These are phyloP conservation scores for Drosophila peninsularis DNA, from an alignment of 2,888 invertebrate genomes.

Conservation along the genomic window DNA sequence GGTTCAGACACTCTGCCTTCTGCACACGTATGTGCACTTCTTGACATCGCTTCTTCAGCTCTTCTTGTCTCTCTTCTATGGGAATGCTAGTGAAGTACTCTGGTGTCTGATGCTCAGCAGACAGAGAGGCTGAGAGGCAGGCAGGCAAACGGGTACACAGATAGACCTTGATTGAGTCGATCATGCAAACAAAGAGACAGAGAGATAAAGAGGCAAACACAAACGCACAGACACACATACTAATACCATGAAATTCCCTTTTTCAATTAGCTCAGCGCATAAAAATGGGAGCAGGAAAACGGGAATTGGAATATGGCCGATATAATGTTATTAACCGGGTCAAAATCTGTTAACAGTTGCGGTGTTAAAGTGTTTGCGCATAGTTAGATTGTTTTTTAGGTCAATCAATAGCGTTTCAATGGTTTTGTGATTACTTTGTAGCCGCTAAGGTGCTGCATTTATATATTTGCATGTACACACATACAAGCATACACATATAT, in stretches of 20 bases:
- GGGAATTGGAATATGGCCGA: too few relatives aligned
- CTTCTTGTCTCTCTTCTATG: neutral
- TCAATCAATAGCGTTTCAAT: conserved; percentile 80
- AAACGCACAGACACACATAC: neutral
- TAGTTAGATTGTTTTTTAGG: conserved; percentile 73
- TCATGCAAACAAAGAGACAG: neutral
- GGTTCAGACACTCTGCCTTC: too few relatives aligned
- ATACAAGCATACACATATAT: neutral
- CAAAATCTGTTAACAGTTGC: conserved; percentile 14
- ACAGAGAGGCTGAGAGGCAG: neutral
- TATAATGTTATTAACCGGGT: neutral
- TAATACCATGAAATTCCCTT: neutral
- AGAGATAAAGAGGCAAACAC: neutral
- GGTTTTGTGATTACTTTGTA: conserved; percentile 62
- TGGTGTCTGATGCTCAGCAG: neutral
- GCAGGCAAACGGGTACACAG: neutral
- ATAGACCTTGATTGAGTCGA: neutral
- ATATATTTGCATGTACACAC: conserved; percentile 9
- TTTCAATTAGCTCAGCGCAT: neutral
- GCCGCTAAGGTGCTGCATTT: conserved; percentile 21
- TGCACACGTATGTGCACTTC: too few relatives aligned
- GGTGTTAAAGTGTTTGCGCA: conserved; percentile 22
- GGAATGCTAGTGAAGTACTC: neutral
- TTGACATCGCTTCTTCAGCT: neutral
- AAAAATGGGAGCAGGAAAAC: neutral